These are phyloP conservation scores for Microplitis deprimator DNA, from an alignment of 2,888 invertebrate genomes.

Conservation along the genomic window DNA sequence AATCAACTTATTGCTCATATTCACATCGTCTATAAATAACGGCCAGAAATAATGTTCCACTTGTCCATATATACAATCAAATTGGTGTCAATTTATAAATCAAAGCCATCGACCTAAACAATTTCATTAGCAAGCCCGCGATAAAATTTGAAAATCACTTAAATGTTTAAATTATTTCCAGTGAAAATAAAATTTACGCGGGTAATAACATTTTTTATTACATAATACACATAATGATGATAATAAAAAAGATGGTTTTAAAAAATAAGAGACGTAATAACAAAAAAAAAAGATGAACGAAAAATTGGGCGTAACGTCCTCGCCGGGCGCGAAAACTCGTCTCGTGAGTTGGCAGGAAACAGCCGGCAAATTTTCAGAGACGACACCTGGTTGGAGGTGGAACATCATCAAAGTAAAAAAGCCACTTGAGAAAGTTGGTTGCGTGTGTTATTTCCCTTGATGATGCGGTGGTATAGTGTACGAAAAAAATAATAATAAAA, in stretches of 20 bases:
- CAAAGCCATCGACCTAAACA: not conserved
- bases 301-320: not conserved
- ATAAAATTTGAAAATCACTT: not conserved
- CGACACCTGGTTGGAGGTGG: slow-evolving; percentile 56
- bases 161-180: not conserved
- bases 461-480: not conserved
- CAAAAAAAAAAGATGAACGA: slow-evolving; percentile 9
- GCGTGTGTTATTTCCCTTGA: slow-evolving; percentile 5
- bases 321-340: slow-evolving; percentile 3
- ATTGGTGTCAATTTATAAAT: not conserved
- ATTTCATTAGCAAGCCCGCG: too few species aligned
- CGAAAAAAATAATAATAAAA: not conserved
- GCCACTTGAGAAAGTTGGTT: slow-evolving; percentile 11
- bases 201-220: not conserved
- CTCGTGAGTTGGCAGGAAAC: slow-evolving; percentile 41
- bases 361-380: slow-evolving; percentile 61
- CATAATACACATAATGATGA: not conserved
- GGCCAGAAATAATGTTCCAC: slow-evolving; percentile 4
- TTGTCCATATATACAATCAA: not conserved
- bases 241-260: not conserved
- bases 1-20: not conserved
- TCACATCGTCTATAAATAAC: not conserved
- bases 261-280: not conserved
- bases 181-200: not conserved
- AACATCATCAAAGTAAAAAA: slow-evolving; percentile 4